These are phyloP conservation scores for Actinernus sp. DNA, from an alignment of 92 coral and sea anemone genomes.

Conservation along the genomic window DNA sequence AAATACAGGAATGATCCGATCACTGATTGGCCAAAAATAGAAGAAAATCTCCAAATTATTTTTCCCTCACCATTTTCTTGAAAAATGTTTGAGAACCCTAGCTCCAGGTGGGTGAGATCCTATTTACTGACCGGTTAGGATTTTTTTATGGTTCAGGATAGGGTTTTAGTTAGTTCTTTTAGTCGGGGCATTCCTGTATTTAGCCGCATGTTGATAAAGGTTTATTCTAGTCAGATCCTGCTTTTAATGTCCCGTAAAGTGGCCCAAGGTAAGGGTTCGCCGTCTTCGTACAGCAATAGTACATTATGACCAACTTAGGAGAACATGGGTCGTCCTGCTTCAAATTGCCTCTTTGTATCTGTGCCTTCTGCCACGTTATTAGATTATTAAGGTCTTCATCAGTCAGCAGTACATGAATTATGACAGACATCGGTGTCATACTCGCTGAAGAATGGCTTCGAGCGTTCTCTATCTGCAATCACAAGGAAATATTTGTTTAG, in stretches of 20 bases:
- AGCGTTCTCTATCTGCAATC: constrained; percentile 21
- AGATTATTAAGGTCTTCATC: constrained; percentile 65
- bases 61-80: too few species aligned
- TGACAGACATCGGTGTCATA: constrained; percentile 55
- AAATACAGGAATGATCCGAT: not conserved
- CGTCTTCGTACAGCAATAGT: constrained; percentile 78
- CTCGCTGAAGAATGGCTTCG: constrained; percentile 23
- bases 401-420: constrained; percentile 72
- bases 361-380: constrained; percentile 63
- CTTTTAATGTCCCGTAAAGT: constrained; percentile 70
- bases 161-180: too few species aligned
- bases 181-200: too few species aligned
- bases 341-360: constrained; percentile 54
- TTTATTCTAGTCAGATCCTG: constrained; percentile 59
- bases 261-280: constrained; percentile 66
- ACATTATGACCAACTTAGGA: constrained; percentile 78
- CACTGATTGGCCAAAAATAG: too few species aligned
- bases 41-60: too few species aligned
- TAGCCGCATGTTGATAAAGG: too few species aligned
- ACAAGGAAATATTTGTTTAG: not conserved
- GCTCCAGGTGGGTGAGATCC: too few species aligned
- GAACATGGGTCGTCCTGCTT: constrained; percentile 82
- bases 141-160: too few species aligned
- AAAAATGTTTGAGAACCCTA: too few species aligned
- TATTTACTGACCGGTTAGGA: too few species aligned